Base-by-base conservation (phyloP, 2,888 invertebrate species). In the Temnothorax unifasciatus region DNA sequence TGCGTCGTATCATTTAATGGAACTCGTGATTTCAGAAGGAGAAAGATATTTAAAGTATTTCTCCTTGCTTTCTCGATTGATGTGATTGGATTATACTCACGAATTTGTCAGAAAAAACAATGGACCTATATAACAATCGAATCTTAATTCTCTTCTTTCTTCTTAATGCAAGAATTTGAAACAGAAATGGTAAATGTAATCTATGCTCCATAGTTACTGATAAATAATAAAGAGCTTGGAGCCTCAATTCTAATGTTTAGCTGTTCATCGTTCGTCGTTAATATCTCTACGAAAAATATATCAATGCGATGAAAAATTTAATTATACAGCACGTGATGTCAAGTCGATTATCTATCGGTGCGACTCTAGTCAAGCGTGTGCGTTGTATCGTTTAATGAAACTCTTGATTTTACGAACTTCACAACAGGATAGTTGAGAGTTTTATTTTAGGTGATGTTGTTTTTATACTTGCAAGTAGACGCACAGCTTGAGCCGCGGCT, bases 381-480 rank as follows among this genome's bases (percentile, higher is more conserved):
- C 34, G 34, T 34, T 5, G 34, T 34, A 34, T 34, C 34, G 34
- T 34, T 34, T 34, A 34, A 34, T 34, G 34, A 5, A 34, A 34
- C 34, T 34, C 34, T 5, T 5, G 34, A 34, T 34, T 34, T 34
- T 5, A 34, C 34, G 34, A 34, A 34, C 34, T 34, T 5, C 5
- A 34, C 34, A 6, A 69, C n/a, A 13, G 11, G 11, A 73, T 59
- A 57, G n/a, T 44, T 21, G 18, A 21, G 3, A 34, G 18, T 25
- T 74, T 59, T 41, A 59, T 59, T 74, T 74, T 44, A n/a, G 73
- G 1, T 38, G 15, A 38, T 25, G 25, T 73, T 73, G 73, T 74
- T 74, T 74, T 74, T 74, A 57, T 74, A 57, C 57, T 74, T 73
- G 25, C 73, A 73, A 59, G 25, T 59, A 38, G 2, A 25, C 6